A percentile compares a stretch with the other conserved stretches of the same genome.
Evolutionary conservation across 2,888 invertebrate genomes (phyloP).

Genomic region (Hedychridium roseum): DNA sequence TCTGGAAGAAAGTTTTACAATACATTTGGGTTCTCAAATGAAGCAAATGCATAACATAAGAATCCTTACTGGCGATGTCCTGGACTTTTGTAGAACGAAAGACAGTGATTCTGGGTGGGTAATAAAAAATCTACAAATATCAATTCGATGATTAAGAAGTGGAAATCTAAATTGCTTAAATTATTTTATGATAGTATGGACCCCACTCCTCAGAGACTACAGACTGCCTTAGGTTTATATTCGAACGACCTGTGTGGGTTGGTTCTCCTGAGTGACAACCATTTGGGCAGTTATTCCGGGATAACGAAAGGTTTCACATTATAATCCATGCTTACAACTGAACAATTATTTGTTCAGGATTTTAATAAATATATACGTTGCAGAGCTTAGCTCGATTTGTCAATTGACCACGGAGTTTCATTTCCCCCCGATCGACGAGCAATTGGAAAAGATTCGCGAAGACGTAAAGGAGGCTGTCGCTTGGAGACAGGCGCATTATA

Average conservation of each 20-base stretch:
- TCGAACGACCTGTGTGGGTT: conserved; percentile 88
- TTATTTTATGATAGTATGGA: conserved; percentile 62
- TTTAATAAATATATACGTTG: conserved; percentile 30
- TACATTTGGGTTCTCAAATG: conserved; percentile 96
- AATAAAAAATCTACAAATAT: not conserved
- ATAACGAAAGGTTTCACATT: conserved; percentile 67
- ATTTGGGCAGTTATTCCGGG: conserved; percentile 71
- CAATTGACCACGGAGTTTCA: conserved; percentile 93
- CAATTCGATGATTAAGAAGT: not conserved
- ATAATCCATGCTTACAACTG: conserved; percentile 3
- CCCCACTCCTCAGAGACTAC: conserved; percentile 81
- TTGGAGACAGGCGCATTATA: conserved; percentile 59
- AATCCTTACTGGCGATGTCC: conserved; percentile 84
- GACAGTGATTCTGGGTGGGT: conserved; percentile 62
- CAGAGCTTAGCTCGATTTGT: conserved; percentile 76
- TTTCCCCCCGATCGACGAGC: conserved; percentile 86
- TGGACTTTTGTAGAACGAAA: conserved; percentile 77
- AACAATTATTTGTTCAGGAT: conserved; percentile 10
- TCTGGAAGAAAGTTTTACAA: conserved; percentile 96
- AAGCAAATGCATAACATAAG: conserved; percentile 99
- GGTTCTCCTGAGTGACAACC: conserved; percentile 80
- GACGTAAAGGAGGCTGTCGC: conserved; percentile 69
- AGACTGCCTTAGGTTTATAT: conserved; percentile 93
- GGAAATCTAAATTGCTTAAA: conserved; percentile 7
- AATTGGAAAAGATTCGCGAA: conserved; percentile 77